Conservation (phyloP, 2,113 vertebrate species). For the Bettongia penicillata region DNA sequence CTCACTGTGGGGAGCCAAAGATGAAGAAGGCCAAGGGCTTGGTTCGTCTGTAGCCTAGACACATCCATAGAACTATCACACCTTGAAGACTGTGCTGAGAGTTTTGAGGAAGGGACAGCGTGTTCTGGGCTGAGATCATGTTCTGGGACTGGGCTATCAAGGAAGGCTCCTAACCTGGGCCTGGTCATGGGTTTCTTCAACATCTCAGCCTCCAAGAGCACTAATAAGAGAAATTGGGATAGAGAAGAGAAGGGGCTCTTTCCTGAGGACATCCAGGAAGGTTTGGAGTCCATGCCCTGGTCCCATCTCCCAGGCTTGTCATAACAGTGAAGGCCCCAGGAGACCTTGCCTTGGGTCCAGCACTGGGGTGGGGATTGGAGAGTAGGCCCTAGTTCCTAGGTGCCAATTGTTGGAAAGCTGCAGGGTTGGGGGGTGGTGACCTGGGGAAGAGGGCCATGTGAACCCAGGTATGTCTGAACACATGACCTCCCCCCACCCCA, state of each 20-base stretch:
- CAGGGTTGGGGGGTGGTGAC: neutral
- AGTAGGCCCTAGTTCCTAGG: neutral
- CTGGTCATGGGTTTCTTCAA: neutral
- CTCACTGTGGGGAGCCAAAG: neutral
- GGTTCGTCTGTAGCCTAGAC: neutral
- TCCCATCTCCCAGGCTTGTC: neutral
- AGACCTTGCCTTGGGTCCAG: no score
- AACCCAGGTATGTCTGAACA: neutral
- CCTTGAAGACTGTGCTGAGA: neutral
- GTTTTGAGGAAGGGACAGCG: neutral
- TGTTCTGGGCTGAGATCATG: neutral
- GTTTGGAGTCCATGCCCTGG: neutral
- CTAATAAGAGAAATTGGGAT: no score
- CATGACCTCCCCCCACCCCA: neutral
- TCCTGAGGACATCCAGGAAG: neutral
- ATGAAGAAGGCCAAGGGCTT: neutral
- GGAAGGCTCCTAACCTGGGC: neutral
- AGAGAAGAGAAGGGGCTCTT: neutral
- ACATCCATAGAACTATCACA: neutral
- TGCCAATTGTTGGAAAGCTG: neutral
- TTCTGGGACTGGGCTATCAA: neutral
- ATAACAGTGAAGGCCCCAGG: no score
- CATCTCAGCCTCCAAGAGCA: neutral
- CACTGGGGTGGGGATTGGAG: neutral
- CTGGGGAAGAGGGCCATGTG: neutral